Evolutionary conservation across 2,113 vertebrate species (phyloP).

Genomic region (Psilopsiagon aymara): DNA sequence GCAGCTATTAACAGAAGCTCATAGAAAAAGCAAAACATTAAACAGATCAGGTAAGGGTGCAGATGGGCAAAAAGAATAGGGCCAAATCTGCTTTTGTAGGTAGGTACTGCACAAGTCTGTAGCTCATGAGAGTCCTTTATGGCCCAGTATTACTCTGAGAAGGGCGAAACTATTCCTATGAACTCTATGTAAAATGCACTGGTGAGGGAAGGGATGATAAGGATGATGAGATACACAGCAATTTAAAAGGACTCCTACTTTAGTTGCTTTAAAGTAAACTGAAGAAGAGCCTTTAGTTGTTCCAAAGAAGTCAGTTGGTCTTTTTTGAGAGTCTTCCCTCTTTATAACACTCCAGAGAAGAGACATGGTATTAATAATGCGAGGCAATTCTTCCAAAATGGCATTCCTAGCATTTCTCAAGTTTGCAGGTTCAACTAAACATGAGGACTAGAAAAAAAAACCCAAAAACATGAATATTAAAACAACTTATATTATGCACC

Average conservation of each 20-base stretch:
- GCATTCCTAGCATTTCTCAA: conserved; percentile 90
- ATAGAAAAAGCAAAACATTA: not conserved
- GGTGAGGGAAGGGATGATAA: not conserved
- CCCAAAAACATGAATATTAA: not conserved
- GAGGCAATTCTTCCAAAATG: conserved; percentile 89
- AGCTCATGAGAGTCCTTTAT: not conserved
- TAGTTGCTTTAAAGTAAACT: conserved; percentile 92
- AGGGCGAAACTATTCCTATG: not conserved
- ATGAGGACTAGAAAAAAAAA: conserved; percentile 65
- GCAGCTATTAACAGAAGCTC: not conserved
- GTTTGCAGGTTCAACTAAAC: conserved; percentile 79
- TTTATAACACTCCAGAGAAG: conserved; percentile 88
- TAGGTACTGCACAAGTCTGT: not conserved
- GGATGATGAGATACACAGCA: not conserved
- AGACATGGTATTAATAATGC: conserved; percentile 87
- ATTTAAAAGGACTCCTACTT: conserved; percentile 74
- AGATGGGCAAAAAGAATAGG: not conserved
- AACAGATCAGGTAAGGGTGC: not conserved
- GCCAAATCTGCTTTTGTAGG: not conserved
- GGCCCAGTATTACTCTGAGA: not conserved
- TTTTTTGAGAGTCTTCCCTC: conserved; percentile 84
- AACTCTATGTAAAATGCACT: not conserved
- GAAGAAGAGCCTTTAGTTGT: conserved; percentile 83
- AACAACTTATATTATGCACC: not conserved
- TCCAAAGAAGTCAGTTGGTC: conserved; percentile 80